phyloP scores from a whole-genome alignment of 2,888 invertebrate genomes.

The Panopea generosa region DNA sequence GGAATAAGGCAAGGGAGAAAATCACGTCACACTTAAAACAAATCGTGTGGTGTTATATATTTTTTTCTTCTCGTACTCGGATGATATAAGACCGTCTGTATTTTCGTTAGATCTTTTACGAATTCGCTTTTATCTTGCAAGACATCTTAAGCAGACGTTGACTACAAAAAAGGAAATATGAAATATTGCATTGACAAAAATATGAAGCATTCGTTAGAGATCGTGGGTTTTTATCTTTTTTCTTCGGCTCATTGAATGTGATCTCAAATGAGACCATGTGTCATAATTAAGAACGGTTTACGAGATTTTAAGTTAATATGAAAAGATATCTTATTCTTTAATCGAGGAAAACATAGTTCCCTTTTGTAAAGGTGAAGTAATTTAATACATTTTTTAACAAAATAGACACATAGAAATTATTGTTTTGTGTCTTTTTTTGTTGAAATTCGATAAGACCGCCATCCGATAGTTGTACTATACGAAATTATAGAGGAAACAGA shows the following conservation, averaged over 20 bases:
- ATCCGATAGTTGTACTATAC: slow-evolving; percentile 35
- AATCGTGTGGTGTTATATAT: too few species aligned
- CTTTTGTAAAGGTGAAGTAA: slow-evolving; percentile 43
- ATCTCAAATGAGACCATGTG: slow-evolving; percentile 45
- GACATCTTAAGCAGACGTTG: slow-evolving; percentile 11
- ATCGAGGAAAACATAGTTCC: slow-evolving; percentile 52
- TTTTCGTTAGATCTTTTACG: slow-evolving; percentile 1
- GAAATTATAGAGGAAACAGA: slow-evolving; percentile 53
- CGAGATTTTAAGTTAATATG: slow-evolving; percentile 49
- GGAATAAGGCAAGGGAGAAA: slow-evolving; percentile 28
- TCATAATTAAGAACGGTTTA: slow-evolving; percentile 67
- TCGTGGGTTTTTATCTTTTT: too few species aligned
- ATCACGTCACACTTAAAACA: neutral
- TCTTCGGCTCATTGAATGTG: slow-evolving; percentile 49
- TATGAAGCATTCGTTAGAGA: neutral
- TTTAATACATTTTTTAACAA: slow-evolving; percentile 32
- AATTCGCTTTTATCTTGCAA: slow-evolving; percentile 15
- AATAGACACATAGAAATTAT: slow-evolving; percentile 60
- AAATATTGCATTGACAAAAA: slow-evolving; percentile 2
- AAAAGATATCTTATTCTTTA: slow-evolving; percentile 46
- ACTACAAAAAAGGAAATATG: neutral
- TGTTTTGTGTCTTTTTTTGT: slow-evolving; percentile 50
- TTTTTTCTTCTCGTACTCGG: neutral
- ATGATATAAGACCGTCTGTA: slow-evolving; percentile 9
- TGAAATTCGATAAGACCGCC: slow-evolving; percentile 42